Conservation (phyloP, 2,797 vertebrate genomes). For the Myotis daubentonii region DNA sequence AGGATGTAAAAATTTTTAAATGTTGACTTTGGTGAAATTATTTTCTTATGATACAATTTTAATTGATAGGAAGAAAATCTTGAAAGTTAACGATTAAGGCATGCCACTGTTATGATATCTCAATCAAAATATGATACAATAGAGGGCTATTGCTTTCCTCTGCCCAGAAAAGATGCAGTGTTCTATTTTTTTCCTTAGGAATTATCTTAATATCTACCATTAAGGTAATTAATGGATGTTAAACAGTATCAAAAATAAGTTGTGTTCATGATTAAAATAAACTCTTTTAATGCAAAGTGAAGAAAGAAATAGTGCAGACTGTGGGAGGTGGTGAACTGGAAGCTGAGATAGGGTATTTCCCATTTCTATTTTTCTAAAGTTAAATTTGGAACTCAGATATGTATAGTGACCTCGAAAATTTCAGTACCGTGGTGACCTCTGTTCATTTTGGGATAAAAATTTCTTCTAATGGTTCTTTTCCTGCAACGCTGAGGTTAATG, state of each 20-base stretch:
- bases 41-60: neutral
- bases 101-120: neutral
- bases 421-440: neutral
- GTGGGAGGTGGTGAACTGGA: neutral
- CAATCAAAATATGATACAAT: neutral
- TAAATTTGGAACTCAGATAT: conserved; percentile 34
- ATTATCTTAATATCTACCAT: neutral
- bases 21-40: neutral
- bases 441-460: neutral
- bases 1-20: neutral
- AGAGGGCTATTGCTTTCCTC: neutral
- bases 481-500: neutral
- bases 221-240: conserved; percentile 17
- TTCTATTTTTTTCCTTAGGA: neutral
- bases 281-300: neutral
- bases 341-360: neutral
- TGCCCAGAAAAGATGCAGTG: neutral
- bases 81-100: neutral
- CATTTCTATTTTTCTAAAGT: conserved; percentile 13
- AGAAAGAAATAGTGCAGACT: neutral
- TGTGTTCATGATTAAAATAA: neutral
- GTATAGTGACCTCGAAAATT: conserved; percentile 27
- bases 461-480: neutral
- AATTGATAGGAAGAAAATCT: neutral
- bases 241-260: neutral